phyloP scores from a whole-genome alignment of 2,113 vertebrate genomes.

The Pseudorectes ferrugineus region DNA sequence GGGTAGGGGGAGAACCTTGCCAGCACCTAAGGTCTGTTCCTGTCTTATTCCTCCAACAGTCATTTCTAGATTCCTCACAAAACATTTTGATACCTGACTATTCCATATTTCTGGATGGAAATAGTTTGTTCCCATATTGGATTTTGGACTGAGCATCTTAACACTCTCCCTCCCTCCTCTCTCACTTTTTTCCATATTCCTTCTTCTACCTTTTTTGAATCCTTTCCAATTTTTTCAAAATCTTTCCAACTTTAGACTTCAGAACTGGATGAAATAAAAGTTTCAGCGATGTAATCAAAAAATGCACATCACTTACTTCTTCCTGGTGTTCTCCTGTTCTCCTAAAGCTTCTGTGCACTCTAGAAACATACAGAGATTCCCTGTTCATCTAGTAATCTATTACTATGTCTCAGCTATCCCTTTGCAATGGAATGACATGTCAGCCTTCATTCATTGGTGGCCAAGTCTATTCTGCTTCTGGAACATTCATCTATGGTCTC shows the following conservation, averaged over 20 bases:
- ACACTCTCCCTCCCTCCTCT: not conserved
- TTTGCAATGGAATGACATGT: not conserved
- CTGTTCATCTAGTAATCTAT: not conserved
- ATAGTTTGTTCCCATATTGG: not conserved
- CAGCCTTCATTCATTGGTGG: not conserved
- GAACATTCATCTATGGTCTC: not conserved
- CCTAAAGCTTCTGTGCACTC: not conserved
- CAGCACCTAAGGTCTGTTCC: not conserved
- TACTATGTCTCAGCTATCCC: not conserved
- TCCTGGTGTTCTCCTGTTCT: not conserved
- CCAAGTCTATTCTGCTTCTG: not conserved
- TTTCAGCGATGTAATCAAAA: not conserved
- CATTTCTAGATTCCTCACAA: not conserved
- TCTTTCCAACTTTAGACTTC: not conserved
- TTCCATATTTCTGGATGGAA: not conserved
- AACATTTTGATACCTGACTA: not conserved
- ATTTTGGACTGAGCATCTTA: not conserved
- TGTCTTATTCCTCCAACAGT: not conserved
- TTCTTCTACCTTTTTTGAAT: not conserved
- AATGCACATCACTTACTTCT: not conserved
- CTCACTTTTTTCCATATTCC: not conserved
- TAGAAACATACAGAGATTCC: not conserved
- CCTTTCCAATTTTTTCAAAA: not conserved
- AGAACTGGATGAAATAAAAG: not conserved
- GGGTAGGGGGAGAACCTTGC: not conserved